Evolutionary conservation across 2,113 vertebrate genomes (phyloP).

Genomic region (Nasalis larvatus): DNA sequence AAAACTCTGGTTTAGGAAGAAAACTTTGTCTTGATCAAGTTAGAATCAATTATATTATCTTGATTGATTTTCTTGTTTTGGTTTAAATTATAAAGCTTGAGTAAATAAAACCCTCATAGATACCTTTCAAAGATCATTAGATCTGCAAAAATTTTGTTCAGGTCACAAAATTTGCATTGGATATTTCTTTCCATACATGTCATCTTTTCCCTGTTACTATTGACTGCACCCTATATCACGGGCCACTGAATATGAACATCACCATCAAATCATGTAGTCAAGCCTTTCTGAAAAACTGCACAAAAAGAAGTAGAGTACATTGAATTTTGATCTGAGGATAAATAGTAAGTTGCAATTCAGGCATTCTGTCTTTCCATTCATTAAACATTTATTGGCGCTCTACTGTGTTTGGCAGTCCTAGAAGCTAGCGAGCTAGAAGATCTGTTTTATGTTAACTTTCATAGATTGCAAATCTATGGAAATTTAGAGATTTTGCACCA

Average conservation of each 20-base stretch:
- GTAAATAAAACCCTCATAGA: constrained; percentile 1
- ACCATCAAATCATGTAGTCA: neutral
- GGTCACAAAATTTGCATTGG: neutral
- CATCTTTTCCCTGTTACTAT: neutral
- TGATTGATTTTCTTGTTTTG: constrained; percentile 41
- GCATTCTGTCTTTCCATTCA: neutral
- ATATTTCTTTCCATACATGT: neutral
- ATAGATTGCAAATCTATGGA: neutral
- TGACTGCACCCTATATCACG: neutral
- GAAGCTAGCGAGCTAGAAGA: neutral
- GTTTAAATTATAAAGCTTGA: constrained; percentile 27
- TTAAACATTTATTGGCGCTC: neutral
- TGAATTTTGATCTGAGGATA: neutral
- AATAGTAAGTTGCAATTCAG: neutral
- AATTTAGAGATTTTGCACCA: neutral
- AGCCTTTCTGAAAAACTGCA: neutral
- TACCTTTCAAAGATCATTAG: constrained; percentile 39
- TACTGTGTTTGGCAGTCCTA: neutral
- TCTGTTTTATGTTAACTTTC: constrained; percentile 14
- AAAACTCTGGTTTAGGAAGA: constrained; percentile 8
- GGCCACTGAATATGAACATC: neutral
- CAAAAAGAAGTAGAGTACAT: neutral
- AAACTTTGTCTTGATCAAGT: constrained; percentile 18
- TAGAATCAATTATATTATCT: neutral
- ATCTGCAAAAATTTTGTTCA: neutral